Base-by-base conservation (phyloP, 2,888 invertebrate genomes). In the Sialis fuliginosa region DNA sequence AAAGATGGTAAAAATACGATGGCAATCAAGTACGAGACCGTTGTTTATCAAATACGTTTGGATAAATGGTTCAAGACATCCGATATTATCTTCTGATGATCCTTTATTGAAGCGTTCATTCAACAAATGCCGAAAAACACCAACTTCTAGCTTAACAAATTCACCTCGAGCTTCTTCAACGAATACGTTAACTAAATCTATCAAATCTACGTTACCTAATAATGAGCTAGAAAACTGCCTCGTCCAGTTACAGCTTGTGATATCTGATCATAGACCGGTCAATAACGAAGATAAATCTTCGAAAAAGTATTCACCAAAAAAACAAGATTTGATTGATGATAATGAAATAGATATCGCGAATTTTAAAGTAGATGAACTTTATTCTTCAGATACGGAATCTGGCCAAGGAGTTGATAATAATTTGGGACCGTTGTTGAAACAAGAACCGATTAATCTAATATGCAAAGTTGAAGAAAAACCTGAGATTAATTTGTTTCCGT, bases 1-100 rank as follows among this genome's bases (percentile, higher is more conserved):
- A 22, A 44, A 31, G 43, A 55, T 53, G 51, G 69, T 68, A 66
- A 63, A 68, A 33, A 65, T 68, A 6, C 69, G 70, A 50, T 75
- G 75, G 75, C 69, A 73, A 52, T 71, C 74, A 2, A 74, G 74
- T 49, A 66, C 67, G 51, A 61, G 71, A 50, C 72, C 74, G 4
- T 62, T 75, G 22, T 73, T 68, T 51, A 70, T 75, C 33, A 65
- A 65, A 49, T 74, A 73, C 1, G 64, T 74, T 46, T 87, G 86
- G 86, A 73, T 79, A 49, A 75, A 80, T 58, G 81, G 81, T 13
- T 73, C 77, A 54, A 71, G 81, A 52, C 79, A 79, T 66, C 81
- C 80, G 12, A 72, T 83, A 43, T 66, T 83, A 45, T 70, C 75
- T 6, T 67, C 73, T 49, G 76, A 79, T 63, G 81, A 81, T 61